Conservation (phyloP, 2,113 vertebrate species). For the Cephalopholis sonnerati region DNA sequence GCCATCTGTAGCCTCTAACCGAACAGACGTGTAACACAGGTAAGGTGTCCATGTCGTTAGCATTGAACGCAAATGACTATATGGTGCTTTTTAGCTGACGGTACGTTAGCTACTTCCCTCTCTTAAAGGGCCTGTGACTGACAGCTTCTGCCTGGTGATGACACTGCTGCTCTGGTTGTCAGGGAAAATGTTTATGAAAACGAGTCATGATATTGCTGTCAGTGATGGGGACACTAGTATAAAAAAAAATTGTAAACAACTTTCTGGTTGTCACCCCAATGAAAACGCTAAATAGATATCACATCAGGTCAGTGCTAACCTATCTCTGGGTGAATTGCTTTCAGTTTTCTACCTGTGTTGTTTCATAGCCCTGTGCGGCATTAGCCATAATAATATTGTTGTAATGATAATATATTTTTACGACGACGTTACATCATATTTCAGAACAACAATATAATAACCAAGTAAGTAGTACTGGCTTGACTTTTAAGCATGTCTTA, state of each 20-base stretch:
- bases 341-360: neutral
- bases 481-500: neutral
- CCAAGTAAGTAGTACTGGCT: no score
- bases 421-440: neutral
- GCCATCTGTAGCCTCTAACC: constrained; percentile 17
- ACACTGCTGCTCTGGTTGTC: constrained; percentile 40
- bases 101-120: constrained; percentile 62
- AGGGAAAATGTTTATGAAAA: constrained; percentile 10
- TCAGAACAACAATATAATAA: neutral
- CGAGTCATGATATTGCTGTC: neutral
- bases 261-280: neutral
- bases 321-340: constrained; percentile 13
- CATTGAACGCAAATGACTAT: neutral
- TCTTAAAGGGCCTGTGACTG: constrained; percentile 62
- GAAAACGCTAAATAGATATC: neutral
- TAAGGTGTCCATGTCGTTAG: constrained; percentile 34
- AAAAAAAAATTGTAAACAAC: neutral
- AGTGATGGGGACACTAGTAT: neutral
- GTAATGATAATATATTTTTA: neutral
- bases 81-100: constrained; percentile 40
- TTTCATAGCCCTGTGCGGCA: neutral
- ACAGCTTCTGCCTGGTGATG: constrained; percentile 57
- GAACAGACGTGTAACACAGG: constrained; percentile 54
- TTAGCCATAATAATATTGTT: neutral
- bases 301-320: neutral